These are phyloP conservation scores for Pandemis cinnamomeana DNA, from an alignment of 2,888 invertebrate genomes.

Conservation along the genomic window DNA sequence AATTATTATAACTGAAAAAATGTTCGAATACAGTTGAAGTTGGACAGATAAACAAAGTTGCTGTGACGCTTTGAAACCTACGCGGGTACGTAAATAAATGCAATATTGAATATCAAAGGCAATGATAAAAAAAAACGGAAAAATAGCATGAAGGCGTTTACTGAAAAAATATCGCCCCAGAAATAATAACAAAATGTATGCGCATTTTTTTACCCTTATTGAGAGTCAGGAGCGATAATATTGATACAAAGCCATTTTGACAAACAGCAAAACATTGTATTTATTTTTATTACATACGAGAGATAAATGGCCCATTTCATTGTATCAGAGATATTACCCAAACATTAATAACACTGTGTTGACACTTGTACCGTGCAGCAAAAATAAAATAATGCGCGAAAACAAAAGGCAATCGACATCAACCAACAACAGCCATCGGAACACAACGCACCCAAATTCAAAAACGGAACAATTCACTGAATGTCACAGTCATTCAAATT, in stretches of 20 bases:
- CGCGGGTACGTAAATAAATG: not conserved
- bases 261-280: constrained; percentile 8
- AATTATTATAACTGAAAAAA: not conserved
- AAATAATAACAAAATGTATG: constrained; percentile 21
- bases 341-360: constrained; percentile 23
- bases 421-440: constrained; percentile 38
- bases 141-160: not conserved
- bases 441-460: constrained; percentile 32
- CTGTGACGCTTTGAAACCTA: too few relatives aligned
- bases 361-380: constrained; percentile 15
- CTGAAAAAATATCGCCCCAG: not conserved
- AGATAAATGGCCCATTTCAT: constrained; percentile 7
- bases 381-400: constrained; percentile 22
- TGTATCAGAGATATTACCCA: constrained; percentile 23
- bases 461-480: constrained; percentile 42
- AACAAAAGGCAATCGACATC: constrained; percentile 22
- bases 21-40: not conserved
- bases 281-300: constrained; percentile 4
- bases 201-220: constrained; percentile 25
- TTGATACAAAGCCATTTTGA: constrained; percentile 22
- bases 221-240: constrained; percentile 13
- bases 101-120: not conserved
- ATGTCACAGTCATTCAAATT: constrained; percentile 45
- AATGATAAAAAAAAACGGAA: not conserved
- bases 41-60: not conserved